Conservation (phyloP, 2,113 vertebrate species). For the Rana temporaria region DNA sequence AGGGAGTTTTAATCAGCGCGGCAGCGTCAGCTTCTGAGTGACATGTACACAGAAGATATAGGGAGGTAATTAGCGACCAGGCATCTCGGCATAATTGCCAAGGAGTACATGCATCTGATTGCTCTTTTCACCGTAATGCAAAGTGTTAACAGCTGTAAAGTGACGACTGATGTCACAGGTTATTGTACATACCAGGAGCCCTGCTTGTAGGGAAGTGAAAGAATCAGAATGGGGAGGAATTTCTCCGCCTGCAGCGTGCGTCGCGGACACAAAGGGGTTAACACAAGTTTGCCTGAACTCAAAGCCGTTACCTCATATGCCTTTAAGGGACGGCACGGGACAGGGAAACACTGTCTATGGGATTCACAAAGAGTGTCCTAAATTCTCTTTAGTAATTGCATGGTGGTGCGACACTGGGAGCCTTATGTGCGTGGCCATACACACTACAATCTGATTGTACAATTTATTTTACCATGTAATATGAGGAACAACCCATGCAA, state of each 20-base stretch:
- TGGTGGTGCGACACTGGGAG: too few relatives aligned
- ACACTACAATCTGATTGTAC: too few relatives aligned
- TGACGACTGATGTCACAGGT: not conserved
- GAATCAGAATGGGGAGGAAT: too few relatives aligned
- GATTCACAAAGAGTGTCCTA: too few relatives aligned
- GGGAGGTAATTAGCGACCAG: slow-evolving; percentile 14
- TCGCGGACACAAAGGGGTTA: not conserved
- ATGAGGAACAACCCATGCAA: too few relatives aligned
- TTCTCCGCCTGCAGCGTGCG: not conserved
- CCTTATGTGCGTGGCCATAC: not conserved
- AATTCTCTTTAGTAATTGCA: too few relatives aligned
- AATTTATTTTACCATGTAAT: too few relatives aligned
- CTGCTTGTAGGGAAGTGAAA: not conserved
- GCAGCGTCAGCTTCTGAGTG: not conserved
- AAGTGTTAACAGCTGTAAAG: not conserved
- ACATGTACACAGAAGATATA: not conserved
- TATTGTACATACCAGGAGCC: not conserved
- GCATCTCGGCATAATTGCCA: slow-evolving; percentile 16
- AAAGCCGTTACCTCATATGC: not conserved
- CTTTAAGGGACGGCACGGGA: too few relatives aligned
- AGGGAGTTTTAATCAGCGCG: not conserved
- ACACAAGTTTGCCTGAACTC: not conserved
- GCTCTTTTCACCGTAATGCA: too few relatives aligned
- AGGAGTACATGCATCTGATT: not conserved
- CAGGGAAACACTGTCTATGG: too few relatives aligned